Percentiles rank a stretch among this genome's conserved stretches.
Conservation (phyloP, 2,113 vertebrate species). For the Mystacornis crossleyi region DNA sequence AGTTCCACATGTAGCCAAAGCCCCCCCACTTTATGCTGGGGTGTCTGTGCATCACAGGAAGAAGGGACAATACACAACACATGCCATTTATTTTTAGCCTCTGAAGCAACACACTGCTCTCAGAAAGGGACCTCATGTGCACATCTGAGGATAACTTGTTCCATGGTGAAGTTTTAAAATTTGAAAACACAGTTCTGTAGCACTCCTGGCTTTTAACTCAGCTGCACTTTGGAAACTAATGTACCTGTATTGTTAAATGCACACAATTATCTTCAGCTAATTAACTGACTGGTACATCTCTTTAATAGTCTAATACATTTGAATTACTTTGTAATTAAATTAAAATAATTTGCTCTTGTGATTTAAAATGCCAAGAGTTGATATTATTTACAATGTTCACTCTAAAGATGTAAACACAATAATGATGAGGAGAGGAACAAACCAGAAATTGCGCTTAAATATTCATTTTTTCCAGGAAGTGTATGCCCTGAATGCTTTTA, state of each 20-base stretch:
- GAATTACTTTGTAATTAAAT: slow-evolving; percentile 53
- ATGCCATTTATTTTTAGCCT: not conserved
- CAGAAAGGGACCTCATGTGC: not conserved
- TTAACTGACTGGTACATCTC: slow-evolving; percentile 44
- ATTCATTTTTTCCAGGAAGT: not conserved
- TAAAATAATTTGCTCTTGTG: slow-evolving; percentile 47
- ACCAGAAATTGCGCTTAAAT: not conserved
- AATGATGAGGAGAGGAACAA: not conserved
- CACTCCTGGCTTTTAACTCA: not conserved
- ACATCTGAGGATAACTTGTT: not conserved
- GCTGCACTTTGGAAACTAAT: slow-evolving; percentile 13
- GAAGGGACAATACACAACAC: not conserved
- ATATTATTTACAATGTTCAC: slow-evolving; percentile 10
- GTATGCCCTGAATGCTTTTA: not conserved
- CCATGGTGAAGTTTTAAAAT: not conserved
- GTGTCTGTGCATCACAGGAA: not conserved
- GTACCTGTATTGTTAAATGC: slow-evolving; percentile 21
- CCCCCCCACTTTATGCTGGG: not conserved
- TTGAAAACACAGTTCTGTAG: not conserved
- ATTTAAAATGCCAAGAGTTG: slow-evolving; percentile 2
- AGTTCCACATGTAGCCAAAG: not conserved
- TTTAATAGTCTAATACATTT: slow-evolving; percentile 40
- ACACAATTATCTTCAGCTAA: slow-evolving; percentile 52
- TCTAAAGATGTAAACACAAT: not conserved
- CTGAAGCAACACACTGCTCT: not conserved